phyloP scores from a whole-genome alignment of 2,113 vertebrate species.

The Triplophysa rosa region DNA sequence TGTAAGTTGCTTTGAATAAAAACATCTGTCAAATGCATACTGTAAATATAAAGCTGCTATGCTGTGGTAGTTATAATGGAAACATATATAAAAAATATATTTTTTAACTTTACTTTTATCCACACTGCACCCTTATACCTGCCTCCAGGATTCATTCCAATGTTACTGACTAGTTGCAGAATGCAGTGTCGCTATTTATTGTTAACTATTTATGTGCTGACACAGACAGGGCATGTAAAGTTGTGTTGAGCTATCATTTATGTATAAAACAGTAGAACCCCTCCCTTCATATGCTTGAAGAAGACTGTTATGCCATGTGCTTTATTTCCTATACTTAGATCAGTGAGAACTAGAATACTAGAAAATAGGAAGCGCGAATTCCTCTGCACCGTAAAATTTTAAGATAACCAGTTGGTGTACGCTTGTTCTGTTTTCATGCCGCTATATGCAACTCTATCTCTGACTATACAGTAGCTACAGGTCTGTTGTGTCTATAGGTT shows the following conservation, averaged over 20 bases:
- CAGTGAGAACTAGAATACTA: no score
- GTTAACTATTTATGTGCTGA: no score
- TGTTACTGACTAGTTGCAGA: no score
- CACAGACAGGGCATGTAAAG: no score
- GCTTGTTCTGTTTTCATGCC: not conserved
- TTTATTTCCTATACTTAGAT: no score
- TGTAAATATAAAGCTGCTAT: not conserved
- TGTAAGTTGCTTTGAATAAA: no score
- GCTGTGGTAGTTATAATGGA: not conserved
- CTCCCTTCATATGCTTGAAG: no score
- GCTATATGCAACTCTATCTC: not conserved
- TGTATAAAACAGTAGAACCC: no score
- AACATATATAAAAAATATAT: not conserved
- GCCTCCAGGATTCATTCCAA: no score
- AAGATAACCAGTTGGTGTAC: not conserved
- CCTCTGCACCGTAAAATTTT: not conserved
- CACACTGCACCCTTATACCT: not conserved
- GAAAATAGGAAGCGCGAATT: not conserved
- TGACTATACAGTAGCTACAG: not conserved
- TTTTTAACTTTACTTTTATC: not conserved
- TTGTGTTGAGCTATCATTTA: no score
- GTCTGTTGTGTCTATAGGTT: not conserved
- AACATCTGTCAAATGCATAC: not conserved
- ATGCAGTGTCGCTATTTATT: no score
- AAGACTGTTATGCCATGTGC: no score